phyloP scores from a whole-genome alignment of 37 sponge, comb jelly and placozoan species.

The Halisarca cf. caerulea region DNA sequence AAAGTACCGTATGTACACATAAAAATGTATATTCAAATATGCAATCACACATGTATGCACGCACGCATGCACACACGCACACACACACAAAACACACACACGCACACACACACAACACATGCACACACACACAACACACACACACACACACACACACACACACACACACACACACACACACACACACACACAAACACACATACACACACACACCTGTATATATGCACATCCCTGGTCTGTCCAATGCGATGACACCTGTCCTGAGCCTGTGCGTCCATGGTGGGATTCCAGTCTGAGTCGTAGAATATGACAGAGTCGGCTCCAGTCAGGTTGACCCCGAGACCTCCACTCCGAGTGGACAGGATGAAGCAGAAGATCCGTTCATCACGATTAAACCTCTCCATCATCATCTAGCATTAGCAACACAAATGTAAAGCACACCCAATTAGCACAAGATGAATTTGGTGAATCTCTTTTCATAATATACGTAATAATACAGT shows the following conservation, averaged over 20 bases:
- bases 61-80: conserved; percentile 5
- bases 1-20: no score
- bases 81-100: no score
- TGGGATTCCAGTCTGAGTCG: conserved; percentile 99
- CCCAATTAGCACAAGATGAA: neutral
- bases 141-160: neutral
- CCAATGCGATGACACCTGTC: conserved; percentile 99
- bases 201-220: conserved; percentile 79
- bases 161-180: neutral
- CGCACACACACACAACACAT: no score
- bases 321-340: conserved; percentile 98
- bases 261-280: conserved; percentile 99
- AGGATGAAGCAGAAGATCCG: conserved; percentile 97
- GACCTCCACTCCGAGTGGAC: conserved; percentile 97
- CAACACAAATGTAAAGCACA: neutral
- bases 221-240: conserved; percentile 97
- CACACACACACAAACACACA: neutral
- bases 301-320: conserved; percentile 99
- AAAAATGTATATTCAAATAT: no score
- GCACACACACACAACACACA: conserved; percentile 7
- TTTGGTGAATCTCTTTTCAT: neutral
- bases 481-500: neutral
- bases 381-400: conserved; percentile 93
- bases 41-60: no score
- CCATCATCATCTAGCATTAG: conserved; percentile 90